These are phyloP conservation scores for Halictus rubicundus DNA, from an alignment of 1,140 invertebrate species.

Conservation along the genomic window DNA sequence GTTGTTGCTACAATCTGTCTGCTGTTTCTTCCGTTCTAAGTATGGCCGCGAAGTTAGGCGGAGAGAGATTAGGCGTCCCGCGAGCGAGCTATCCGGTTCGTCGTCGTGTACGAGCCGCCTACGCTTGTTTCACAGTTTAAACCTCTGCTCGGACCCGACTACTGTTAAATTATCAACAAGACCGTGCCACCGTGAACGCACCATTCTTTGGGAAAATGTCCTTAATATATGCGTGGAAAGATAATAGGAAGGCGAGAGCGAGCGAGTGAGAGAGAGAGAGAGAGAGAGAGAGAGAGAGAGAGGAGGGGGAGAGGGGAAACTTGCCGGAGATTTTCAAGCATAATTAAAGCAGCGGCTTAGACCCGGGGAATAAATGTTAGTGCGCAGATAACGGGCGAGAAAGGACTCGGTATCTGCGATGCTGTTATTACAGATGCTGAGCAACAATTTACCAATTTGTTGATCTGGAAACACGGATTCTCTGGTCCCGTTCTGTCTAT, in stretches of 20 bases:
- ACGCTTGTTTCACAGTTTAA: conserved; percentile 40
- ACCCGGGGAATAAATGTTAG: background rate
- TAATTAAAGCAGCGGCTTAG: conserved; percentile 4
- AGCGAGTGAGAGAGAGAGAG: too few relatives aligned
- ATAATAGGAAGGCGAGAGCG: background rate
- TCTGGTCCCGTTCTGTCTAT: too few relatives aligned
- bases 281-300: too few relatives aligned
- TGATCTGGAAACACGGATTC: background rate
- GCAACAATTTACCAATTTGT: background rate
- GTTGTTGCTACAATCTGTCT: conserved; percentile 62
- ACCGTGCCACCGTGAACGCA: background rate
- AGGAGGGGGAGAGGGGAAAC: background rate
- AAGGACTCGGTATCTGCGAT: background rate
- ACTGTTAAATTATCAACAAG: conserved; percentile 42
- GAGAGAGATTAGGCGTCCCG: conserved; percentile 64
- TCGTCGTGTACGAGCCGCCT: conserved; percentile 16
- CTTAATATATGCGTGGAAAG: conserved; percentile 20
- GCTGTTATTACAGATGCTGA: background rate
- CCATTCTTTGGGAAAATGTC: conserved; percentile 21
- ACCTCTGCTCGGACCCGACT: conserved; percentile 19
- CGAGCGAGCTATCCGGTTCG: conserved; percentile 4
- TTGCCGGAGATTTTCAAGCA: conserved; percentile 1
- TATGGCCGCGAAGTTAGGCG: conserved; percentile 53
- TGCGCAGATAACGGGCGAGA: background rate
- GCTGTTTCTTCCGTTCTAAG: conserved; percentile 64